Evolutionary conservation across 2,888 invertebrate species (phyloP), one percentile per base, ranked within the genome.

Genomic region (Zaprionus bogoriensis): DNA sequence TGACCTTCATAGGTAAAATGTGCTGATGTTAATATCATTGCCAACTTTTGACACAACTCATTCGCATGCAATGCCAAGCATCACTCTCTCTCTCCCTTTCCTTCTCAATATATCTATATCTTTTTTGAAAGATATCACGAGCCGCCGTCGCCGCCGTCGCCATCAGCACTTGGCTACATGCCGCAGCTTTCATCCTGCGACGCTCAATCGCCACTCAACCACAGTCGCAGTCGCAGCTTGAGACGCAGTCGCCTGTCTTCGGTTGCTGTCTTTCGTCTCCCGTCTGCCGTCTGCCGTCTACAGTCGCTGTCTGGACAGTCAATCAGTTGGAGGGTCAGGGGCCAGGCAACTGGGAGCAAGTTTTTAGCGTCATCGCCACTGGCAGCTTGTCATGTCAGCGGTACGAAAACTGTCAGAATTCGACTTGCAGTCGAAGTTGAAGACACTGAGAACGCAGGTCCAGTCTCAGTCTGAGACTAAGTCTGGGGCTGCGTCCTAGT

Each of bases 351-450:
- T 62, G 50, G 38, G 38, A 39, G 57, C 82, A 66, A 69, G 76
- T 78, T 84, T 87, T 81, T 84, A 87, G 85, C 75, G 69, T 87
- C 87, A 78, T 75, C 73, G 60, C 57, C 66, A 61, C 64, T 82
- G 89, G 89, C 87, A 87, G 89, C 79, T 72, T 87, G 87, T 87
- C 89, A 89, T 89, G 87, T 87, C 84, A 78, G 87, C 65, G 74
- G 71, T 79, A 68, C 78, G 83, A 62, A 80, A 80, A 72, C 89
- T 87, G 87, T 89, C 87, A 88, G 89, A 88, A 87, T 82, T 88
- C 77, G 74, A 64, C 54, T 70, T 74, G 57, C 41, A 32, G 25
- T 50, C 42, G 51, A 27, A 51, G 51, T 12, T 12, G 1, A 12
- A 36, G 53, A 30, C 6, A 30, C 12, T 30, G 6, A 4, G 12